Evolutionary conservation across 2,113 vertebrate genomes (phyloP).

Genomic region (Sclerurus mexicanus): DNA sequence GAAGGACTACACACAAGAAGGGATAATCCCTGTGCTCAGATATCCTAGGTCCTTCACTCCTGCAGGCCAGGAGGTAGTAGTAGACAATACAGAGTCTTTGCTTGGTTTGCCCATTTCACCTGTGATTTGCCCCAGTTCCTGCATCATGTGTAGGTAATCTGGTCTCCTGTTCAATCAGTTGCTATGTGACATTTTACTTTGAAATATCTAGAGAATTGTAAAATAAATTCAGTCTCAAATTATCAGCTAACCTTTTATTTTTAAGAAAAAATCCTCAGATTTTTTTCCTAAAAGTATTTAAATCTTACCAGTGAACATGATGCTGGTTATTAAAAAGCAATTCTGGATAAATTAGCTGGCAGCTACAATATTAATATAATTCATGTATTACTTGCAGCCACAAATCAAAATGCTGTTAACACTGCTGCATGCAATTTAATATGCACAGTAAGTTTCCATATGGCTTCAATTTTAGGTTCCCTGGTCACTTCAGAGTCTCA

Average conservation of each 20-base stretch:
- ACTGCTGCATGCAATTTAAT: slow-evolving; percentile 76
- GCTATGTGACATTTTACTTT: background rate
- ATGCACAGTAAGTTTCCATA: slow-evolving; percentile 77
- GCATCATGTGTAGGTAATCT: background rate
- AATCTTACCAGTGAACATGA: slow-evolving; percentile 76
- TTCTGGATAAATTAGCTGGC: slow-evolving; percentile 79
- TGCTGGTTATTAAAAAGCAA: slow-evolving; percentile 81
- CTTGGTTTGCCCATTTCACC: background rate
- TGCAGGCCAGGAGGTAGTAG: background rate
- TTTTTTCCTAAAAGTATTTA: slow-evolving; percentile 77
- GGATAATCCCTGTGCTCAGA: background rate
- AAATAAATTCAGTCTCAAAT: slow-evolving; percentile 59
- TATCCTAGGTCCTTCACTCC: background rate
- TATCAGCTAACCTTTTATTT: slow-evolving; percentile 22
- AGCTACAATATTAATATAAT: slow-evolving; percentile 84
- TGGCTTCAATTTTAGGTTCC: slow-evolving; percentile 70
- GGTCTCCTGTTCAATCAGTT: background rate
- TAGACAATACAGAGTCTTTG: background rate
- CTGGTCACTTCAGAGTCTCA: slow-evolving; percentile 69
- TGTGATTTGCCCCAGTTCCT: background rate
- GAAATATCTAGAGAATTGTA: slow-evolving; percentile 29
- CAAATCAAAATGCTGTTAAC: slow-evolving; percentile 82
- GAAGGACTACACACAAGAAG: background rate
- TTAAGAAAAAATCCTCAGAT: slow-evolving; percentile 20
- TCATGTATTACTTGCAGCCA: slow-evolving; percentile 82